Evolutionary conservation across 1,140 invertebrate genomes (phyloP), one percentile per base, ranked within the genome.

Genomic region (Bactericera cockerelli): DNA sequence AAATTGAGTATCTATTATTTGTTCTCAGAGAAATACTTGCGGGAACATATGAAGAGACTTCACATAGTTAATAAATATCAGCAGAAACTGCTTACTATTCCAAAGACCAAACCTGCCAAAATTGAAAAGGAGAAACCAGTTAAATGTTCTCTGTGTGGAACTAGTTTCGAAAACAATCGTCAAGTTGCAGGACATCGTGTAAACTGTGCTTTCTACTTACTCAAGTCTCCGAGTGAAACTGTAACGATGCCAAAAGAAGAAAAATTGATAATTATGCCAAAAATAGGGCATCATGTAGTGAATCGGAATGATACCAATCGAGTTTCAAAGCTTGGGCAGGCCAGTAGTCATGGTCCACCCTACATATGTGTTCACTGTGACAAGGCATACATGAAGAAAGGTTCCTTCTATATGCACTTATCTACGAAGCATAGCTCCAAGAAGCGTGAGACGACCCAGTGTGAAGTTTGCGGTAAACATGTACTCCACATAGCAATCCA

Each of bases 11-110:
- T 6, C 4, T 31, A 31, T 31, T 4, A 13, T 31, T 31, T 31
- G 28, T 49, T 49, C 22, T 49, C 42, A 49, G 42, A 49, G 22
- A 49, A 49, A 49, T 49, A 49, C 42, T 10, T 49, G 22, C 42
- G 42, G 19, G 42, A 49, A 49, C 42, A 49, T 49, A 49, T 49
- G 3, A 49, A 16, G n/a, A 16, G 22, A 8, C 4, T 49, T 22
- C 42, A 49, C 42, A 49, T 49, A 49, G 19, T n/a, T n/a, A n/a
- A n/a, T n/a, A n/a, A n/a, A n/a, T n/a, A n/a, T n/a, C n/a, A n/a
- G n/a, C n/a, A n/a, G n/a, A n/a, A n/a, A n/a, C n/a, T n/a, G n/a
- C n/a, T n/a, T n/a, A n/a, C n/a, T n/a, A n/a, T n/a, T n/a, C n/a
- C n/a, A n/a, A n/a, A n/a, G 28, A 31, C 28, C 28, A n/a, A n/a